These are phyloP conservation scores for Mechanitis mazaeus DNA, from an alignment of 2,888 invertebrate species.

Conservation along the genomic window DNA sequence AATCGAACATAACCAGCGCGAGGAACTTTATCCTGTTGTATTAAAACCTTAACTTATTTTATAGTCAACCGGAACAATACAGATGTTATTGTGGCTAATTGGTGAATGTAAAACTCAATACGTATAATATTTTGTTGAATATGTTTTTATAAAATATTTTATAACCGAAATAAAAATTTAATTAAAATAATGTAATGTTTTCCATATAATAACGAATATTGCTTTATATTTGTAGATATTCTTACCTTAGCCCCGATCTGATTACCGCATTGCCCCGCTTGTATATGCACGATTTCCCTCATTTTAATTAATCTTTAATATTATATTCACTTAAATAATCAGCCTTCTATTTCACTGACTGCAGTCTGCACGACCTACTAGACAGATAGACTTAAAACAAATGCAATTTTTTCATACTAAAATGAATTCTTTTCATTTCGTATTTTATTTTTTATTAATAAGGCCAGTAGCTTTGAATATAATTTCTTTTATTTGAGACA, in stretches of 20 bases:
- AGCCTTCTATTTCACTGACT: constrained; percentile 32
- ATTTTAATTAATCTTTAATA: constrained; percentile 57
- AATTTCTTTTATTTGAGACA: not conserved
- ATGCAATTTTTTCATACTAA: constrained; percentile 34
- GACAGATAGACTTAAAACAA: constrained; percentile 55
- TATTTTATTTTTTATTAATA: constrained; percentile 8
- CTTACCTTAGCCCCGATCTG: constrained; percentile 71
- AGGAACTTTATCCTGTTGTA: no score
- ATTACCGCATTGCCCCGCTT: constrained; percentile 86
- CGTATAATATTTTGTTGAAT: no score
- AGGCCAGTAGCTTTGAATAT: not conserved
- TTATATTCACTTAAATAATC: constrained; percentile 36
- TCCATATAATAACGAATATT: no score
- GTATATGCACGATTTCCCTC: constrained; percentile 89
- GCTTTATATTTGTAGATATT: not conserved
- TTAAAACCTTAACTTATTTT: no score
- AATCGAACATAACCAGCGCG: no score
- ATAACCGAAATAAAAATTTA: no score
- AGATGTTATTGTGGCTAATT: no score
- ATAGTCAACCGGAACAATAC: no score
- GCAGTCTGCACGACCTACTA: constrained; percentile 47
- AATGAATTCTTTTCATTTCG: constrained; percentile 15
- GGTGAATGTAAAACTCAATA: no score
- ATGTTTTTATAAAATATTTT: no score
- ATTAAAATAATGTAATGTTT: no score